Base-by-base conservation (phyloP, 2,888 invertebrate genomes). In the Ethmia dodecea region DNA sequence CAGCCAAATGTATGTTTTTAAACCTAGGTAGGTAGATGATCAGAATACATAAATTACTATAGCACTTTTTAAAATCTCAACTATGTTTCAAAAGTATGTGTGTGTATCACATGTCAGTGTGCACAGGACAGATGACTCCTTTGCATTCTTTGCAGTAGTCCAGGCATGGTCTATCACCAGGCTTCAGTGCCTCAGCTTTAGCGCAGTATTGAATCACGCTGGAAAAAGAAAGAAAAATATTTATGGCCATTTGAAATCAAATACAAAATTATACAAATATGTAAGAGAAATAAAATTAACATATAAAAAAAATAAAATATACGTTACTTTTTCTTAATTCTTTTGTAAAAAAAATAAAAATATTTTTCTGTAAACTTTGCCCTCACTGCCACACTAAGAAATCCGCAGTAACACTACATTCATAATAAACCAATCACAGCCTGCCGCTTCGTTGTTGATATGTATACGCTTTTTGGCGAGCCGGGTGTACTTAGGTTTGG, bases 131-230 rank as follows among this genome's bases (percentile, higher is more conserved):
- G 8, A 14, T 10, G 28, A 14, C 14, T 3, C 28, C 28, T 5
- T 8, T 8, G 14, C 28, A 28, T 3, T 13, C 9, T 4, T 31
- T 49, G 0, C 79, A 73, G 45, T 79, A 83, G 42, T 73, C 67
- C 2, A 45, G 22, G 31, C 84, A 84, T 0, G 83, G 84, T 1
- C 56, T 38, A 2, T 72, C 74, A 0, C 73, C 50, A 0, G 48
- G 45, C 44, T 81, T 83, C 15, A 81, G 49, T 0, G 73, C 37
- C 8, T 84, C 81, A 0, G 52, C 63, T 42, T 84, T 86, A 0
- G 55, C 42, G 28, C 74, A 76, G 53, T 55, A 78, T 27, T 83
- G 80, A 36, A 86, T 80, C 4, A 81, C 61, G 1, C 86, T 86
- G 69, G 0, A 57, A 60, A 32, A 14, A 15, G 4, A n/a, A 28